phyloP scores from a whole-genome alignment of 2,113 vertebrate species.

The Forbesichthys papilliferus region DNA sequence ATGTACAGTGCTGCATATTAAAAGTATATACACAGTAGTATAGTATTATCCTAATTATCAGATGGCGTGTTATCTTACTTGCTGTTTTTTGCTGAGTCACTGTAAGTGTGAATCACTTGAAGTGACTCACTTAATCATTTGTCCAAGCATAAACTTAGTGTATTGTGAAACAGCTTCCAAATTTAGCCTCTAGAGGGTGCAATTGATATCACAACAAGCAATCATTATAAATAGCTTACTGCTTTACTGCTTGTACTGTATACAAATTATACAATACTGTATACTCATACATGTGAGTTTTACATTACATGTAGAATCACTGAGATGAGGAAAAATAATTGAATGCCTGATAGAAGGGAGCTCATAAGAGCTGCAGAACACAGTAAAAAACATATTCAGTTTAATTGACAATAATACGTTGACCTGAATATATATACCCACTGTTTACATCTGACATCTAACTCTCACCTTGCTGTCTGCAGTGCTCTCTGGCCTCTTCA shows the following conservation, averaged over 20 bases:
- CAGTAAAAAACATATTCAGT: neutral
- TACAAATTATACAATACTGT: too few species aligned
- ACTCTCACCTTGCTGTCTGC: conserved; percentile 83
- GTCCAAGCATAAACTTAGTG: too few species aligned
- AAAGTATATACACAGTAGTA: neutral
- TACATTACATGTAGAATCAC: neutral
- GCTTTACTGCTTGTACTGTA: too few species aligned
- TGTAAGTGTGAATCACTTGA: too few species aligned
- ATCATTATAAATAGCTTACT: too few species aligned
- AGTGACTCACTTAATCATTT: too few species aligned
- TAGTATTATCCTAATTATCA: too few species aligned
- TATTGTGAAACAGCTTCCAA: conserved; percentile 2
- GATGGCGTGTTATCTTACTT: too few species aligned
- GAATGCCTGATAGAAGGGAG: neutral
- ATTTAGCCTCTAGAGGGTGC: conserved; percentile 44
- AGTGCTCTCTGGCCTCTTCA: conserved; percentile 84
- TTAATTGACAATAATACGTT: neutral
- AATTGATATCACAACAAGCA: neutral
- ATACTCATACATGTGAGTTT: neutral
- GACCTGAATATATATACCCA: neutral
- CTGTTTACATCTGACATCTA: neutral
- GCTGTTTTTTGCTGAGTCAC: too few species aligned
- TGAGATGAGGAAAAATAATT: neutral
- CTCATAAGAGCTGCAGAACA: too few species aligned
- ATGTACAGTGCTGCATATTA: neutral